phyloP scores from a whole-genome alignment of 2,888 invertebrate genomes.

The Catocala sponsa region DNA sequence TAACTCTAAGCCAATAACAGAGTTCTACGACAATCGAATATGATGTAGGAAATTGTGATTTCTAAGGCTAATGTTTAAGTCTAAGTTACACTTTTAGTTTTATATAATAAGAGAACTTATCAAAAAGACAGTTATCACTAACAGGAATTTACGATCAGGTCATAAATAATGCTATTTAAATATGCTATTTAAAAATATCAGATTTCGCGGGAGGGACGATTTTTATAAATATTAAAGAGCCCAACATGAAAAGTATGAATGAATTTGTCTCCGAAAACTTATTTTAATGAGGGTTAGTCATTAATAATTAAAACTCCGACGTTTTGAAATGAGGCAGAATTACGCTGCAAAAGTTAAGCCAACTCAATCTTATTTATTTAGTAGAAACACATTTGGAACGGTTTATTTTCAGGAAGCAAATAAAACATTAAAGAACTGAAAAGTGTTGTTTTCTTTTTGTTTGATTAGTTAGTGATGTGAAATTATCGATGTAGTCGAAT shows the following conservation, averaged over 20 bases:
- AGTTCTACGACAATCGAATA: too few species aligned
- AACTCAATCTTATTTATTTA: neutral
- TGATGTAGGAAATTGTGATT: too few species aligned
- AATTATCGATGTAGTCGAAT: too few species aligned
- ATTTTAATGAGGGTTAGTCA: constrained; percentile 50
- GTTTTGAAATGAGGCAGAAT: constrained; percentile 21
- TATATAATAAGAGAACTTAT: too few species aligned
- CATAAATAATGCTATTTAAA: neutral
- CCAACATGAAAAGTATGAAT: constrained; percentile 11
- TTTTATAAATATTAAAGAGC: constrained; percentile 14
- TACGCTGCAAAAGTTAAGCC: constrained; percentile 7
- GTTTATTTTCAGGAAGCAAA: neutral
- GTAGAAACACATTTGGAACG: neutral
- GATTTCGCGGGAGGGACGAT: constrained; percentile 1
- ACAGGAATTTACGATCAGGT: too few species aligned
- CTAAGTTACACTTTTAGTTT: too few species aligned
- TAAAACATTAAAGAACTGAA: neutral
- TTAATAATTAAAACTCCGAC: constrained; percentile 58
- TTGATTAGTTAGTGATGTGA: too few species aligned
- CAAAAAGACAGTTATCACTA: too few species aligned
- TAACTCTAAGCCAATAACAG: too few species aligned
- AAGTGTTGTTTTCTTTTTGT: too few species aligned
- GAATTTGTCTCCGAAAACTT: constrained; percentile 43
- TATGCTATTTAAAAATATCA: too few species aligned
- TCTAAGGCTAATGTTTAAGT: too few species aligned